Percentiles rank a stretch among this genome's conserved stretches.
Evolutionary conservation across 2,113 vertebrate genomes (phyloP).

Genomic region (Okapia johnstoni): DNA sequence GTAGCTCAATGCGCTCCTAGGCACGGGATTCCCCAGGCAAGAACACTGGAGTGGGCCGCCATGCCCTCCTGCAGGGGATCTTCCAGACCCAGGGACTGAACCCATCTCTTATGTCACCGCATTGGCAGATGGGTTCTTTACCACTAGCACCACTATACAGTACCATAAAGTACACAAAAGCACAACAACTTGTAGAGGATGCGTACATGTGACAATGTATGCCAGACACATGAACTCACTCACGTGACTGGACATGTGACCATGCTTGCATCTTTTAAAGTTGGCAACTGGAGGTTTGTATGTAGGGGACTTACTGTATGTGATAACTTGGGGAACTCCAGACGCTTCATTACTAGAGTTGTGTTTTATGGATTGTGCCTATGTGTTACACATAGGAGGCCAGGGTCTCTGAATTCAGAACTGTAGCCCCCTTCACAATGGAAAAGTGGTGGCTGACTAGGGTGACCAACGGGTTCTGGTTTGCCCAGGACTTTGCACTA

Average conservation of each 20-base stretch:
- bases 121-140: neutral
- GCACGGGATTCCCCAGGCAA: neutral
- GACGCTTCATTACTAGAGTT: neutral
- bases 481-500: neutral
- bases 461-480: neutral
- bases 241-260: fast-evolving
- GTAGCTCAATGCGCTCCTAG: neutral
- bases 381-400: no score
- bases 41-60: neutral
- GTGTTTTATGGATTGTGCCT: neutral
- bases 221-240: neutral
- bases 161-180: neutral
- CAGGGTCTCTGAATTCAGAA: neutral
- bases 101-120: neutral
- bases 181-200: fast-evolving
- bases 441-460: neutral
- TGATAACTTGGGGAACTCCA: neutral
- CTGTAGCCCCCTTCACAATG: neutral
- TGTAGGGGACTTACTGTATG: fast-evolving
- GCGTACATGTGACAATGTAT: fast-evolving
- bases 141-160: neutral
- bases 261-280: neutral
- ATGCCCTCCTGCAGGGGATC: neutral
- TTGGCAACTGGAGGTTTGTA: neutral
- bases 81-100: neutral